A percentile compares a stretch with the other conserved stretches of the same genome.
Conservation (phyloP, 2,888 invertebrate genomes). For the Andrena praecox region DNA sequence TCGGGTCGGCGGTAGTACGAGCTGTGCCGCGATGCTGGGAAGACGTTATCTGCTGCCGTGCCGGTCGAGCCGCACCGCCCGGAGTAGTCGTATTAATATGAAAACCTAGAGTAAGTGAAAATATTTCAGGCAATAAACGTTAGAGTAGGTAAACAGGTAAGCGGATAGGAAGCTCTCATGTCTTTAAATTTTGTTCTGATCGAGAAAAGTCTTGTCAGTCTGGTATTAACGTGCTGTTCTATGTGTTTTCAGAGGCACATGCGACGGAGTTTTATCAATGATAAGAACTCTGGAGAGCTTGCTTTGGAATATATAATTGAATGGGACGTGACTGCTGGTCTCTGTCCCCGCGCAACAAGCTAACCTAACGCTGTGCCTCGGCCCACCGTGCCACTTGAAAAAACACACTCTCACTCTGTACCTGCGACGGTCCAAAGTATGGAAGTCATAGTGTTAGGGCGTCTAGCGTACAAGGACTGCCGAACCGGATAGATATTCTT, state of each 20-base stretch:
- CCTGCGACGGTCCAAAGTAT: constrained; percentile 85
- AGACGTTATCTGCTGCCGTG: neutral
- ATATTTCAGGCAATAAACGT: constrained; percentile 75
- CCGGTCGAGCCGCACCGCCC: neutral
- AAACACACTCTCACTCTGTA: constrained; percentile 84
- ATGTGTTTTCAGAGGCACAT: constrained; percentile 85
- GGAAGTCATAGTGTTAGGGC: constrained; percentile 81
- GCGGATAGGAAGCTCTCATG: constrained; percentile 65
- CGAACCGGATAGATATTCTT: constrained; percentile 63
- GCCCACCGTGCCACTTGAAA: constrained; percentile 83
- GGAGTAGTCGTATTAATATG: neutral
- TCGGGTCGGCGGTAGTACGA: constrained; percentile 2
- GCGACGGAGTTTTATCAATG: constrained; percentile 84
- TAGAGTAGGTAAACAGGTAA: constrained; percentile 66
- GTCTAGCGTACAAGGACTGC: constrained; percentile 72
- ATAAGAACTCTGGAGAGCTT: constrained; percentile 84
- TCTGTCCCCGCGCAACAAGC: constrained; percentile 81
- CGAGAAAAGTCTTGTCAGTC: constrained; percentile 82
- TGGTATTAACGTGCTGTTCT: constrained; percentile 85
- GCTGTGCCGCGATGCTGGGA: neutral
- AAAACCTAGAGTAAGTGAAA: constrained; percentile 69
- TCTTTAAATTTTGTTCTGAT: constrained; percentile 72
- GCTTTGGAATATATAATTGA: constrained; percentile 82
- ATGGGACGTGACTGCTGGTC: constrained; percentile 83
- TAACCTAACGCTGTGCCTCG: constrained; percentile 84